phyloP scores from a whole-genome alignment of 2,113 vertebrate genomes.

The Mungos mungo region DNA sequence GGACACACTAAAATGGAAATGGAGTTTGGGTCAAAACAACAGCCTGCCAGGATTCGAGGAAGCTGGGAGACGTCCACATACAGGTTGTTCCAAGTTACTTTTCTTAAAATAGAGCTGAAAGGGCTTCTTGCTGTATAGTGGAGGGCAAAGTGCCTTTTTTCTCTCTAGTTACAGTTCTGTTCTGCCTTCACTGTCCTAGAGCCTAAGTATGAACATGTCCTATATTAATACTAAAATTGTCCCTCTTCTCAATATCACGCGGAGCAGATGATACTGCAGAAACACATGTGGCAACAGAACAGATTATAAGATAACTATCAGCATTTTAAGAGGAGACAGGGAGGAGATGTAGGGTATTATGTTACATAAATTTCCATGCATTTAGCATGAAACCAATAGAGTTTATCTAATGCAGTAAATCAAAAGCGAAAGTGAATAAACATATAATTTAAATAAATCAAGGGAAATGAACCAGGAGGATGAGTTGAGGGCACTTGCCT shows the following conservation, averaged over 20 bases:
- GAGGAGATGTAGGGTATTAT: not conserved
- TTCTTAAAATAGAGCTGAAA: not conserved
- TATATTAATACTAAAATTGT: not conserved
- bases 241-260: not conserved
- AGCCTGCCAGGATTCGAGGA: not conserved
- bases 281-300: not conserved
- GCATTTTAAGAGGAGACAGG: not conserved
- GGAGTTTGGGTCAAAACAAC: not conserved
- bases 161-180: not conserved
- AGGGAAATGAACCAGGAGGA: not conserved
- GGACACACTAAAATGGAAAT: not conserved
- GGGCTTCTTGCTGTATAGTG: not conserved
- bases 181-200: not conserved
- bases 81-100: not conserved
- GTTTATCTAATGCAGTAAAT: not conserved
- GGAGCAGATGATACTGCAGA: not conserved
- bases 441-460: not conserved
- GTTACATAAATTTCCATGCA: not conserved
- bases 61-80: not conserved
- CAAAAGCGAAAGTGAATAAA: not conserved
- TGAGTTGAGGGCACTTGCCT: not conserved
- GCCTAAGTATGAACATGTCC: not conserved
- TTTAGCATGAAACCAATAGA: not conserved
- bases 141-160: not conserved
- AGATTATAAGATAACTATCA: not conserved